Evolutionary conservation across 37 sponge, comb jelly and placozoan species (phyloP), one percentile per base, ranked within the genome.

Genomic region (Sycon ciliatum): DNA sequence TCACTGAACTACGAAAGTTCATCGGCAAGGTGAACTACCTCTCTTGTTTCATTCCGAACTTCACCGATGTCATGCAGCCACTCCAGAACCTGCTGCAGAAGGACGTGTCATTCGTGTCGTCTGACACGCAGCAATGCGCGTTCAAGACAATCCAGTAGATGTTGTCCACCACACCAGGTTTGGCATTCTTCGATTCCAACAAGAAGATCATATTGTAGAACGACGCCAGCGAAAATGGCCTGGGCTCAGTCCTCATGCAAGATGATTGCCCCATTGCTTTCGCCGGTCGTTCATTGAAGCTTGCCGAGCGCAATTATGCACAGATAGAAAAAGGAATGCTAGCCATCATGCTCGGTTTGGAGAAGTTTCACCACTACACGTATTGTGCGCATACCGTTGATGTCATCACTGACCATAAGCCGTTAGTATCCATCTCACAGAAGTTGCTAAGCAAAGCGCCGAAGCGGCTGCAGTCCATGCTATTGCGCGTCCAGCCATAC

Each of bases 1-100:
- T 32, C 13, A 39, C 53, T 22, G 81, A 22, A 68, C 67, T 85
- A 5, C 73, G 73, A 38, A 49, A 78, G n/a, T 6, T 80, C 3
- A 36, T 85, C 7, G 63, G 26, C 26, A 60, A n/a, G 63, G 16
- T 60, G 7, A 60, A 9, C 11, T 60, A 60, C 63, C 30, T 60
- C 29, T n/a, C 63, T 11, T n/a, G 16, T n/a, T 60, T 60, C 16
- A 11, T 60, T 7, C 63, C 63, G 16, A 11, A 22, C 30, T 22
- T 60, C 7, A 7, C 63, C 16, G 63, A 60, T n/a, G 63, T 60
- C n/a, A n/a, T 11, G 7, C n/a, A 60, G 16, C 7, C 9, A n/a
- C 63, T 60, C 16, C 63, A 22, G 7, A 11, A 27, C 7, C 63
- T 60, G 9, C n/a, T n/a, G 9, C 26, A 26, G n/a, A 60, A 60